Percentiles rank a stretch among this genome's conserved stretches.
phyloP scores from a whole-genome alignment of 2,113 vertebrate genomes.

The Pardalotus punctatus region DNA sequence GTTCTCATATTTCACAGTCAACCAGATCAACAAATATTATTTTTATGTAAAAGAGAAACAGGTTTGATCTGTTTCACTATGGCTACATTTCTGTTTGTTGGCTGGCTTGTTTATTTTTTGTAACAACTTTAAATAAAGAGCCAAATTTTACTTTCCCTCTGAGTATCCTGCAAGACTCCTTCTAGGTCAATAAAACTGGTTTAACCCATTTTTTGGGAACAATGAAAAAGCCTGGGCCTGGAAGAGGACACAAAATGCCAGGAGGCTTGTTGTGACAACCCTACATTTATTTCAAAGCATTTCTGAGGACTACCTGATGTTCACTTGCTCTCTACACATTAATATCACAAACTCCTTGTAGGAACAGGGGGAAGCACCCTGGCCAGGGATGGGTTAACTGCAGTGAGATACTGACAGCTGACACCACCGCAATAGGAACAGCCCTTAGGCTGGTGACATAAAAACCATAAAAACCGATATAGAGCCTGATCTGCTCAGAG shows the following conservation, averaged over 20 bases:
- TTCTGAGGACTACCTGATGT: not conserved
- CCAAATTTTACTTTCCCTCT: not conserved
- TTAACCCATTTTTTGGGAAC: not conserved
- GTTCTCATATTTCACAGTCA: not conserved
- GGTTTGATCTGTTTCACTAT: not conserved
- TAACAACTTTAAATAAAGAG: not conserved
- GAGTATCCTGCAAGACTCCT: not conserved
- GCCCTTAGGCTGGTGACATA: not conserved
- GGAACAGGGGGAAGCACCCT: not conserved
- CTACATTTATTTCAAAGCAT: not conserved
- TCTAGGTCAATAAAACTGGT: not conserved
- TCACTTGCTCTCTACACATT: not conserved
- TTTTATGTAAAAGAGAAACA: not conserved
- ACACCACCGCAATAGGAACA: not conserved
- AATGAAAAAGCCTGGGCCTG: not conserved
- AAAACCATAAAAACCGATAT: not conserved
- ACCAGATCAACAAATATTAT: not conserved
- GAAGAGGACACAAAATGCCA: not conserved
- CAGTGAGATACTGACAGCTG: not conserved
- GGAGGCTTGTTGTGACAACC: not conserved
- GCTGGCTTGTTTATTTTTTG: not conserved
- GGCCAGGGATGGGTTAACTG: not conserved
- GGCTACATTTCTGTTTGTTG: not conserved
- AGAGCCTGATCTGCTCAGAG: not conserved
- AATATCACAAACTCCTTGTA: not conserved